These are phyloP conservation scores for Serripes groenlandicus DNA, from an alignment of 2,888 invertebrate genomes.

Conservation along the genomic window DNA sequence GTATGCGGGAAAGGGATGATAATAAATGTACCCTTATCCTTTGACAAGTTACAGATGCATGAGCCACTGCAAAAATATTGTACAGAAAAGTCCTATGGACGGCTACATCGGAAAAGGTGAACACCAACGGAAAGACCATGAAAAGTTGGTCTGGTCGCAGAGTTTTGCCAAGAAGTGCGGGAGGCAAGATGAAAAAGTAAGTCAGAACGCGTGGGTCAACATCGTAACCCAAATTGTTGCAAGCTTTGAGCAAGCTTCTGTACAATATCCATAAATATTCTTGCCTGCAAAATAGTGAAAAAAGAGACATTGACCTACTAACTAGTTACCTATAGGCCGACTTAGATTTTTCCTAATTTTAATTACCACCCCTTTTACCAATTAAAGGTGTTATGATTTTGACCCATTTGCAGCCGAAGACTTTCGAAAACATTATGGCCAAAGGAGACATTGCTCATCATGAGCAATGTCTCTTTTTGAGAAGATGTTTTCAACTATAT, in stretches of 20 bases:
- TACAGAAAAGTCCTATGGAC: constrained; percentile 19
- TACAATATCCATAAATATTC: constrained; percentile 27
- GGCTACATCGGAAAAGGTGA: constrained; percentile 30
- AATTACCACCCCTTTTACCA: neutral
- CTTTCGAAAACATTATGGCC: neutral
- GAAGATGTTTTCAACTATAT: too few species aligned
- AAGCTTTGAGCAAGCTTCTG: neutral
- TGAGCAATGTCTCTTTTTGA: constrained; percentile 4
- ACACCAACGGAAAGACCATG: constrained; percentile 49
- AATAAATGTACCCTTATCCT: constrained; percentile 12
- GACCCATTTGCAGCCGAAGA: neutral
- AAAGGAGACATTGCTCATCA: constrained; percentile 2
- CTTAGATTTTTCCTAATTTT: neutral
- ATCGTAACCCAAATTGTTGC: constrained; percentile 21
- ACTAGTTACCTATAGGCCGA: neutral
- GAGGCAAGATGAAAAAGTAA: constrained; percentile 40
- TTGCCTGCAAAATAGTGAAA: constrained; percentile 19
- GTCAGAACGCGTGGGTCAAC: constrained; percentile 53
- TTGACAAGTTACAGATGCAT: neutral
- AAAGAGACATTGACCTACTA: too few species aligned
- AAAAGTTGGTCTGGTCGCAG: constrained; percentile 55
- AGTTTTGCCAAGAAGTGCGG: constrained; percentile 34
- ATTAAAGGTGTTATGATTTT: neutral
- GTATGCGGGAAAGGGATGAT: too few species aligned
- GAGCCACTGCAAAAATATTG: constrained; percentile 10